Conservation (phyloP, 1,140 invertebrate genomes). For the Diabrotica virgifera region DNA sequence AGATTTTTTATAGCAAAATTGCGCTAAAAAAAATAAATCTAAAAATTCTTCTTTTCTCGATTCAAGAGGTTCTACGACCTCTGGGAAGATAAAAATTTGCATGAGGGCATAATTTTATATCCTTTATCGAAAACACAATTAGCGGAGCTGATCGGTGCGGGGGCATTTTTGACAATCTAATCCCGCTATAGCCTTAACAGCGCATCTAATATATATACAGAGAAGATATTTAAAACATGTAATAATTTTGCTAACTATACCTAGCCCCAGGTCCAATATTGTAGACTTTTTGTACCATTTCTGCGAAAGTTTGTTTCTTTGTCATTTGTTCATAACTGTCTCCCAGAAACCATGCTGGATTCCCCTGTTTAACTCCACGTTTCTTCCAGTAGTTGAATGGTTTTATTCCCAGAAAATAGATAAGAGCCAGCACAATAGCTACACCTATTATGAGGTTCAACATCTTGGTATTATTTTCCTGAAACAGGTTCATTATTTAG, state of each 20-base stretch:
- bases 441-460: neutral
- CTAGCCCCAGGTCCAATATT: neutral
- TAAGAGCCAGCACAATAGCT: neutral
- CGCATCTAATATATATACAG: no score
- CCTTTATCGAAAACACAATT: no score
- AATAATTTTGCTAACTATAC: neutral
- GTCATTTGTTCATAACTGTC: neutral
- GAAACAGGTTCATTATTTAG: no score
- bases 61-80: no score
- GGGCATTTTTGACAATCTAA: no score
- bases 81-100: no score
- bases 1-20: no score
- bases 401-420: neutral
- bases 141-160: no score
- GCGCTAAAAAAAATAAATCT: no score
- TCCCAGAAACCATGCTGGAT: conserved; percentile 4
- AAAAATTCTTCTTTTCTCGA: no score
- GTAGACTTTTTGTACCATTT: neutral
- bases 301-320: neutral
- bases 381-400: conserved; percentile 12
- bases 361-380: neutral
- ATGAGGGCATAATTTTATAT: no score
- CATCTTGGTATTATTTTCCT: neutral
- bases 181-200: neutral
- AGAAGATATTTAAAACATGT: no score